Percentiles rank a stretch among this genome's conserved stretches.
phyloP scores from a whole-genome alignment of 2,888 invertebrate species.

The Barypeithes pellucidus region DNA sequence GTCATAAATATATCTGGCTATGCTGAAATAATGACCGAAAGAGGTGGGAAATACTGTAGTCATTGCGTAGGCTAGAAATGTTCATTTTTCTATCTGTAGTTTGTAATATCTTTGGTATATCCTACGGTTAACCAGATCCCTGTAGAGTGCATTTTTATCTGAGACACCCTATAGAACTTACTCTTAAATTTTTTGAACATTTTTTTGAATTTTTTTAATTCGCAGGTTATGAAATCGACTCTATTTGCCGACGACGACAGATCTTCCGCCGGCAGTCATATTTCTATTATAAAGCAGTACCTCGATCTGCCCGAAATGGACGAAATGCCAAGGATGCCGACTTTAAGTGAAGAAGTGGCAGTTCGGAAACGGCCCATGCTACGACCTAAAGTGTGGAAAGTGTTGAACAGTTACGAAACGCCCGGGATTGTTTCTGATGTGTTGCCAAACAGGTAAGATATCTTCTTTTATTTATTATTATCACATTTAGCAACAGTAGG shows the following conservation, averaged over 20 bases:
- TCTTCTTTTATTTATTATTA: background rate
- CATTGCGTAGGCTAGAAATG: too few relatives aligned
- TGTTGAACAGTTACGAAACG: slow-evolving; percentile 55
- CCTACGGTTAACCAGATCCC: too few relatives aligned
- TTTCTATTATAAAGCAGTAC: slow-evolving; percentile 59
- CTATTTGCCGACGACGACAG: slow-evolving; percentile 61
- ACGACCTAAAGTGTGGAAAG: slow-evolving; percentile 59
- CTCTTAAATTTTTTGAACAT: too few relatives aligned
- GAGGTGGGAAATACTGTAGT: too few relatives aligned
- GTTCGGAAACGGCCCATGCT: slow-evolving; percentile 53
- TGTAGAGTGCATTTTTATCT: too few relatives aligned
- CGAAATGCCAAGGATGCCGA: slow-evolving; percentile 55
- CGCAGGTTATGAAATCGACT: slow-evolving; percentile 60
- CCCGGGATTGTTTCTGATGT: slow-evolving; percentile 27
- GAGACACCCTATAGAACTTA: too few relatives aligned
- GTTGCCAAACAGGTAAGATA: slow-evolving; percentile 54
- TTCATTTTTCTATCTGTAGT: too few relatives aligned
- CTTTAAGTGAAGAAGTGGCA: slow-evolving; percentile 54
- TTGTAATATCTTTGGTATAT: too few relatives aligned
- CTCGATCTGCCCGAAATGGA: slow-evolving; percentile 57
- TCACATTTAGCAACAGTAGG: too few relatives aligned
- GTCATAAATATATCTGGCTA: too few relatives aligned
- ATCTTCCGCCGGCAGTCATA: slow-evolving; percentile 58
- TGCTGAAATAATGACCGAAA: too few relatives aligned
- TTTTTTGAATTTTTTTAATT: too few relatives aligned